Evolutionary conservation across 2,113 vertebrate species (phyloP), one percentile per base, ranked within the genome.

Genomic region (Isichthys henryi): DNA sequence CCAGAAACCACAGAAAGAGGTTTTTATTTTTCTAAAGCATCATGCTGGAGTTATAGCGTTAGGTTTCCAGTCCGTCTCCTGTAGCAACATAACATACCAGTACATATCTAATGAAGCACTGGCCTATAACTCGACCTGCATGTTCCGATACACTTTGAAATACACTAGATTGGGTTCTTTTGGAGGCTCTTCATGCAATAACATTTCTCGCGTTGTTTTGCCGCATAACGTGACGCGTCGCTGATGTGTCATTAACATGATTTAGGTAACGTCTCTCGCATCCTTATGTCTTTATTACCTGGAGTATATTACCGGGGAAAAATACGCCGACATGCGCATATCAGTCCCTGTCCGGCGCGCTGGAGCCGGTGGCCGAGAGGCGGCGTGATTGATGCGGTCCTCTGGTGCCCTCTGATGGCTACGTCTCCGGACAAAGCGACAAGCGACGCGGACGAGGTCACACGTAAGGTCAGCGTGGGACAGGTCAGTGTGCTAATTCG

Each of bases 371-470:
- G 48, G 27, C 21, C 10, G 15, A 23, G 46, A 9, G 89, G 90
- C 92, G 90, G 91, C 92, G 94, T 97, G 97, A 98, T 96, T 96
- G 95, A 98, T 98, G 96, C 11, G 91, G 97, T 97, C 97, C 98
- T 98, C 97, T 99, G 98, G 97, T 99, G 98, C 98, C 98, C 98
- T 97, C 98, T 96, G 96, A 97, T 98, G 98, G 98, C 94, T 94
- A 91, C 91, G 91, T 89, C 23, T 89, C 50, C 4, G 50, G 31
- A 89, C 17, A 80, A 23, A 88, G 48, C 48, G 21, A 21, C 53
- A 56, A 56, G 19, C 53, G 53, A 56, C 5, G 5, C 19, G 19
- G 53, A n/a, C 82, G 23, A 3, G 39, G 15, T 46, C 43, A 39
- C 5, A 19, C 74, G 74, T 43, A n/a, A 35, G 74, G 31, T 80